These are phyloP conservation scores for Sebastes oblongus DNA, from an alignment of 2,797 vertebrate genomes.

Conservation along the genomic window DNA sequence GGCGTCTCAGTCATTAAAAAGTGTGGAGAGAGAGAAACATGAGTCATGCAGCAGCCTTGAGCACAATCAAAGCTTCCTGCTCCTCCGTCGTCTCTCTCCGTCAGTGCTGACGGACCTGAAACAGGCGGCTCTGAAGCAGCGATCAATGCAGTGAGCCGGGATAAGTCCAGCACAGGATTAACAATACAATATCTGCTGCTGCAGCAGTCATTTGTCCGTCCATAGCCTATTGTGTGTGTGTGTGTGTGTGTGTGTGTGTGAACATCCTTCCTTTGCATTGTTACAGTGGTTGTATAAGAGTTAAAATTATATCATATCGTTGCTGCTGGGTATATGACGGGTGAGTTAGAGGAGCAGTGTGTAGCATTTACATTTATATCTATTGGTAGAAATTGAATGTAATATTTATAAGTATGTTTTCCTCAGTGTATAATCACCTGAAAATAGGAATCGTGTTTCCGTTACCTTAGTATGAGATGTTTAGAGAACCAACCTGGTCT, in stretches of 20 bases:
- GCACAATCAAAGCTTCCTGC: slow-evolving; percentile 68
- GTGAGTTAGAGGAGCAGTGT: background rate
- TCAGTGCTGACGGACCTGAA: slow-evolving; percentile 26
- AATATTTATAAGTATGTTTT: too few species aligned
- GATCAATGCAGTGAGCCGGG: slow-evolving; percentile 33
- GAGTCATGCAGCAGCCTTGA: slow-evolving; percentile 67
- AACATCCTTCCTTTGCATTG: slow-evolving; percentile 4
- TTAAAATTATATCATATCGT: background rate
- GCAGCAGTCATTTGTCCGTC: background rate
- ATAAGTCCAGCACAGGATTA: slow-evolving; percentile 13
- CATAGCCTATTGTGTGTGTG: background rate
- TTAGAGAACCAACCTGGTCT: too few species aligned
- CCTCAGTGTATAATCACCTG: too few species aligned
- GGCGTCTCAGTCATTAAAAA: slow-evolving; percentile 58
- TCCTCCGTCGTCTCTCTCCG: slow-evolving; percentile 18
- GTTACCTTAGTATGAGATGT: too few species aligned
- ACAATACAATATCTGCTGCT: background rate
- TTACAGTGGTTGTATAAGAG: background rate
- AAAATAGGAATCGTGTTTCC: too few species aligned
- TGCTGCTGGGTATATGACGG: background rate
- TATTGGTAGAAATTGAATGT: background rate
- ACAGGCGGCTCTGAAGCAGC: slow-evolving; percentile 11
- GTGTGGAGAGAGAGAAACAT: slow-evolving; percentile 33
- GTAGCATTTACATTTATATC: background rate
- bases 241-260: too few species aligned